A percentile compares a stretch with the other conserved stretches of the same genome.
Conservation (phyloP, 2,797 vertebrate species). For the Todus mexicanus region DNA sequence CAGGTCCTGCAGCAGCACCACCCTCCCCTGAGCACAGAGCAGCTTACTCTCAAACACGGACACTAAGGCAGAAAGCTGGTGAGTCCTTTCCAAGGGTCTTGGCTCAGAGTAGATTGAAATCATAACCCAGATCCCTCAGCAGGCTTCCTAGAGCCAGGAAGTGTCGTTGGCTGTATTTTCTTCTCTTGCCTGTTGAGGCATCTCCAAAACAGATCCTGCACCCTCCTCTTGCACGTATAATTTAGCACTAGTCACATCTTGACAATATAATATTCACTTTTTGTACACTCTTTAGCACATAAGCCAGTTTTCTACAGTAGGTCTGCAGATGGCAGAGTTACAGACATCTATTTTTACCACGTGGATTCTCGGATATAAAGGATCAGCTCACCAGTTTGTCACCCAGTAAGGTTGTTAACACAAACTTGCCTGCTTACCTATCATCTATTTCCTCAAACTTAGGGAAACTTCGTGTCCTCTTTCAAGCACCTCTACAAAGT, state of each 20-base stretch:
- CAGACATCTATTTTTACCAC: neutral
- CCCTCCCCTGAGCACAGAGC: neutral
- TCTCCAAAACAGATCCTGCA: neutral
- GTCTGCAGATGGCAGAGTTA: neutral
- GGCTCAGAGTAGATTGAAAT: neutral
- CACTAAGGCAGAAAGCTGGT: neutral
- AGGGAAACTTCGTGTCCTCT: neutral
- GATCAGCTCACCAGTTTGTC: neutral
- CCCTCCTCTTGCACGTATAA: neutral
- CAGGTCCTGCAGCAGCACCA: neutral
- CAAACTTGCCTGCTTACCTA: neutral
- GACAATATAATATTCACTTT: neutral
- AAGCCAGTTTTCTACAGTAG: neutral
- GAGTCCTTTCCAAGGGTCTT: neutral
- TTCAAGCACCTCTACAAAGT: neutral
- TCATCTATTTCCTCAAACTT: neutral
- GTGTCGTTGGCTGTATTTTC: neutral
- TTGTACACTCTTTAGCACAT: neutral
- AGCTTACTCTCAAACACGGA: accelerated
- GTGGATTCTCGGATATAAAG: neutral
- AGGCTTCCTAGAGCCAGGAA: neutral
- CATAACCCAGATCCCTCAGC: neutral
- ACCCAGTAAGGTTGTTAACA: neutral
- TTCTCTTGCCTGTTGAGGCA: neutral
- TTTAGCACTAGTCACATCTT: neutral